A percentile compares a stretch with the other conserved stretches of the same genome.
These are phyloP conservation scores for Sinonovacula constricta DNA, from an alignment of 1,140 invertebrate genomes.

Conservation along the genomic window DNA sequence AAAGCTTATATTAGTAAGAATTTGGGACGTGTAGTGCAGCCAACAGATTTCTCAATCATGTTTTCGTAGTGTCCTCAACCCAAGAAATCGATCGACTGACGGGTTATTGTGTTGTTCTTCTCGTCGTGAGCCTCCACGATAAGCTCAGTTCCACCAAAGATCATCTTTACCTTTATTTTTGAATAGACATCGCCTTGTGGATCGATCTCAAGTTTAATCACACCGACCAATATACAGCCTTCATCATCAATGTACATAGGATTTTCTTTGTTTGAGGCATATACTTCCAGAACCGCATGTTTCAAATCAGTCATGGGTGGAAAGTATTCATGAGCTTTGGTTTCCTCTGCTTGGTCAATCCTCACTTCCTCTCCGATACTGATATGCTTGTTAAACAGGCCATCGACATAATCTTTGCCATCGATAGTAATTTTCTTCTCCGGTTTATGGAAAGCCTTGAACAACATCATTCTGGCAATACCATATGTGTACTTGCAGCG, in stretches of 20 bases:
- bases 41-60: too few relatives aligned
- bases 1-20: too few relatives aligned
- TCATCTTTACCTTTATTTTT: background rate
- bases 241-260: background rate
- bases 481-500: constrained; percentile 30
- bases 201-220: constrained; percentile 10
- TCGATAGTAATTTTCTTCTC: background rate
- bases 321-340: background rate
- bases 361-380: constrained; percentile 3
- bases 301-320: background rate
- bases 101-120: background rate
- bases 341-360: background rate
- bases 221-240: background rate
- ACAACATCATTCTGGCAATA: background rate
- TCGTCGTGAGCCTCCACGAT: background rate
- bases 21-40: too few relatives aligned
- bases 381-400: constrained; percentile 8
- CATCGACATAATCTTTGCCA: background rate
- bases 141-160: constrained; percentile 31
- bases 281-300: background rate
- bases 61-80: too few relatives aligned
- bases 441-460: background rate
- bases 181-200: background rate
- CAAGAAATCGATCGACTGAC: background rate
- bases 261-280: background rate